These are phyloP conservation scores for Lerema accius DNA, from an alignment of 1,140 invertebrate species.

Conservation along the genomic window DNA sequence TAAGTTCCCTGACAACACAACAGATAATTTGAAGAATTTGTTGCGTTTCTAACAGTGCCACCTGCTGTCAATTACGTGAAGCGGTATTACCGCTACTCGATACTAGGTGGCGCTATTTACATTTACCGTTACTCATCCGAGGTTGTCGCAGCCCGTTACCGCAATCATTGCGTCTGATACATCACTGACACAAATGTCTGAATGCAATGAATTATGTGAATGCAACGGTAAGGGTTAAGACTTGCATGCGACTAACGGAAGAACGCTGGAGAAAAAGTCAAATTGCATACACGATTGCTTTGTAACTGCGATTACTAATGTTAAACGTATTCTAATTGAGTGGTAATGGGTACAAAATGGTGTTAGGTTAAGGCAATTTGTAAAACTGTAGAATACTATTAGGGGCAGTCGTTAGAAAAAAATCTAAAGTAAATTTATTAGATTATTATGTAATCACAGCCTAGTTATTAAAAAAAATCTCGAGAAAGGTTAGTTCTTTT, in stretches of 20 bases:
- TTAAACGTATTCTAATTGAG: not conserved
- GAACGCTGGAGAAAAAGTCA: conserved; percentile 32
- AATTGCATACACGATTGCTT: not conserved
- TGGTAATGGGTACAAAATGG: not conserved
- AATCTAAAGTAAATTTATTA: too few species aligned
- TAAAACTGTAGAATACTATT: too few species aligned
- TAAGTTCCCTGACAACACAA: conserved; percentile 12
- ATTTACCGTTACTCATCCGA: conserved; percentile 62
- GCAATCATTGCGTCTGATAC: conserved; percentile 54
- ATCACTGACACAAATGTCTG: conserved; percentile 57
- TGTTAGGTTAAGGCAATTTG: too few species aligned
- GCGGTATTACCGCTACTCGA: conserved; percentile 65
- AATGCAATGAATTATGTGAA: conserved; percentile 63
- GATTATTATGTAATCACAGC: too few species aligned
- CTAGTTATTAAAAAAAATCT: too few species aligned
- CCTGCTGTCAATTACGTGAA: conserved; percentile 56
- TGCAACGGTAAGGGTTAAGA: conserved; percentile 58
- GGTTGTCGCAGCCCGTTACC: conserved; percentile 63
- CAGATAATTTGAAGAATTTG: conserved; percentile 12
- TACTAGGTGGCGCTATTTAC: conserved; percentile 69
- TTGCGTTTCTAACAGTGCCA: conserved; percentile 41
- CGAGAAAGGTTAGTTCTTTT: too few species aligned
- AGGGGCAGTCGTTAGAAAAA: too few species aligned
- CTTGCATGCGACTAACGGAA: conserved; percentile 44
- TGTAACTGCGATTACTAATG: not conserved